Evolutionary conservation across 1,140 invertebrate species (phyloP).

Genomic region (Littorina saxatilis): DNA sequence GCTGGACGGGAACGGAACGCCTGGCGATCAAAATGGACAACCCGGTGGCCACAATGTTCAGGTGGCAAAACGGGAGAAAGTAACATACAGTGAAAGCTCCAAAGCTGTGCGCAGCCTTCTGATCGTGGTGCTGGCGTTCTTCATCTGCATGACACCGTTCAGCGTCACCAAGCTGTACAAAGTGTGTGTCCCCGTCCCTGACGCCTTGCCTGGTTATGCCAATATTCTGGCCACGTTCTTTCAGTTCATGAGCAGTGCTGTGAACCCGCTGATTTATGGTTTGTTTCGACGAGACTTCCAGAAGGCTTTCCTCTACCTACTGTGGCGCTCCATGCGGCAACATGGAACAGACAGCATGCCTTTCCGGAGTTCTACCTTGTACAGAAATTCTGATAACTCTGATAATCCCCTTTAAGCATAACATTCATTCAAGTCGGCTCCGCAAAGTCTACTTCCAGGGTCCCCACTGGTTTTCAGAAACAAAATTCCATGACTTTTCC

Average conservation of each 20-base stretch:
- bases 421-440: no score
- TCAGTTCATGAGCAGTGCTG: constrained; percentile 68
- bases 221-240: constrained; percentile 68
- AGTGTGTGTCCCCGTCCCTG: constrained; percentile 45
- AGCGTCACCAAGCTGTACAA: constrained; percentile 75
- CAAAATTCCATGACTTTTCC: no score
- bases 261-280: constrained; percentile 75
- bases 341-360: no score
- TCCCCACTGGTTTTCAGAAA: no score
- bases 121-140: constrained; percentile 70
- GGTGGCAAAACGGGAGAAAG: no score
- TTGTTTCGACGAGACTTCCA: constrained; percentile 73
- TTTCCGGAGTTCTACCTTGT: no score
- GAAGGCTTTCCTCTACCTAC: constrained; percentile 55
- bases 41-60: background rate
- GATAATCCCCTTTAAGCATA: no score
- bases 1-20: background rate
- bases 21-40: background rate
- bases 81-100: constrained; percentile 53
- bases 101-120: constrained; percentile 71
- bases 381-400: no score
- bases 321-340: no score
- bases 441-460: no score
- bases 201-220: constrained; percentile 64
- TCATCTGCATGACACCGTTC: constrained; percentile 75